Evolutionary conservation across 2,797 vertebrate species (phyloP).

Genomic region (Halcyon chelicuti): DNA sequence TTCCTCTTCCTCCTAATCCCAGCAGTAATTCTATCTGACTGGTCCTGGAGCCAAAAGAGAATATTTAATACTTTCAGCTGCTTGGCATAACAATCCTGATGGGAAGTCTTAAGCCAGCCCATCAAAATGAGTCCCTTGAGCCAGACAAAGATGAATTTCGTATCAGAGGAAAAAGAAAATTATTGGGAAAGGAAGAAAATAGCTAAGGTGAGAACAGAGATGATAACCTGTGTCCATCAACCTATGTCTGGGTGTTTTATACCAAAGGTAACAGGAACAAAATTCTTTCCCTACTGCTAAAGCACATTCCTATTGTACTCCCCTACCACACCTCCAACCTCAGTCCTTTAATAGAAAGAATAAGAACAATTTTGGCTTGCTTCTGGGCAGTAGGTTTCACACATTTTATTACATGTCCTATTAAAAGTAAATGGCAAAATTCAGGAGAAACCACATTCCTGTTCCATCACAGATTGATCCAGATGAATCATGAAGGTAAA

Average conservation of each 20-base stretch:
- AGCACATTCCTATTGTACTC: neutral
- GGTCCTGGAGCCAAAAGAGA: neutral
- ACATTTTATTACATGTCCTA: neutral
- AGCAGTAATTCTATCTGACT: neutral
- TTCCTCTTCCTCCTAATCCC: neutral
- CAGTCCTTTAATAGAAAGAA: neutral
- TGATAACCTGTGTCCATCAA: neutral
- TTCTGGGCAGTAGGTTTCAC: neutral
- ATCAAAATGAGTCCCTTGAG: neutral
- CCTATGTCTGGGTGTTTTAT: neutral
- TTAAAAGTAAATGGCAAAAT: neutral
- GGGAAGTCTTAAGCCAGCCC: neutral
- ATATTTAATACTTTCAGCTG: neutral
- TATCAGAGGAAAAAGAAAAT: neutral
- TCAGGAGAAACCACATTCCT: neutral
- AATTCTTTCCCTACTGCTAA: neutral
- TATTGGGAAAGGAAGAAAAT: neutral
- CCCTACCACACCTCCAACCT: neutral
- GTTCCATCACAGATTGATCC: neutral
- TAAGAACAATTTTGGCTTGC: neutral
- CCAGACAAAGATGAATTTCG: neutral
- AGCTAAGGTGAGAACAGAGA: neutral
- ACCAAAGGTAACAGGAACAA: neutral
- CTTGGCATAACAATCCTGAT: neutral
- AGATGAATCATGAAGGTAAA: conserved; percentile 29